These are phyloP conservation scores for Aphodius sticticus DNA, from an alignment of 2,888 invertebrate species.

Conservation along the genomic window DNA sequence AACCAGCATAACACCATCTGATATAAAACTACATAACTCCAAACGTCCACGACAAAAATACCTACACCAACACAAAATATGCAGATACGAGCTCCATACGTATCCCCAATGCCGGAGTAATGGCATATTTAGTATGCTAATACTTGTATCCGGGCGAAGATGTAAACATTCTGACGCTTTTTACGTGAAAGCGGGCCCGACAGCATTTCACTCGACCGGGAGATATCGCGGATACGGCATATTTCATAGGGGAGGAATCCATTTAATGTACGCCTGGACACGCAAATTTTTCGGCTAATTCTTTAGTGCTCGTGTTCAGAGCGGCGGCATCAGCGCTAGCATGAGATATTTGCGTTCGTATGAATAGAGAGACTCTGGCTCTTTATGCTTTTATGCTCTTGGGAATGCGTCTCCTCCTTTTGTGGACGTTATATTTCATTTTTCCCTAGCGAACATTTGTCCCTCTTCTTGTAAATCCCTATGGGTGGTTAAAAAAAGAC, in stretches of 20 bases:
- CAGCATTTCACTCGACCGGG: background rate
- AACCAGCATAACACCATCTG: background rate
- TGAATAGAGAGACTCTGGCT: background rate
- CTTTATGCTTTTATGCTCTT: slow-evolving; percentile 4
- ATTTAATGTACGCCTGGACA: background rate
- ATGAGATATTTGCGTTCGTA: background rate
- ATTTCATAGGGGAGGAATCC: background rate
- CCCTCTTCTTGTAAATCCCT: background rate
- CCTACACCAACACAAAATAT: background rate
- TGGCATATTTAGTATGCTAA: slow-evolving; percentile 4
- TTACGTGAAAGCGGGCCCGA: background rate
- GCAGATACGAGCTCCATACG: background rate
- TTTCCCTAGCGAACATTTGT: background rate
- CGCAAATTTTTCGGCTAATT: background rate
- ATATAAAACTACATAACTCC: background rate
- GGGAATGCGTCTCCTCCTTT: background rate
- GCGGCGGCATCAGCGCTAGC: background rate
- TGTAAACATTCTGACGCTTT: slow-evolving; percentile 4
- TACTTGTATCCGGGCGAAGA: background rate
- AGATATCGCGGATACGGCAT: background rate
- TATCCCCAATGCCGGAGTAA: background rate
- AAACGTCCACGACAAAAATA: background rate
- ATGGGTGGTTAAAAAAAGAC: background rate
- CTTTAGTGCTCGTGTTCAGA: background rate
- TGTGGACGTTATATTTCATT: background rate